Conservation (phyloP, 2,888 invertebrate genomes). For the Anaspis maculata region DNA sequence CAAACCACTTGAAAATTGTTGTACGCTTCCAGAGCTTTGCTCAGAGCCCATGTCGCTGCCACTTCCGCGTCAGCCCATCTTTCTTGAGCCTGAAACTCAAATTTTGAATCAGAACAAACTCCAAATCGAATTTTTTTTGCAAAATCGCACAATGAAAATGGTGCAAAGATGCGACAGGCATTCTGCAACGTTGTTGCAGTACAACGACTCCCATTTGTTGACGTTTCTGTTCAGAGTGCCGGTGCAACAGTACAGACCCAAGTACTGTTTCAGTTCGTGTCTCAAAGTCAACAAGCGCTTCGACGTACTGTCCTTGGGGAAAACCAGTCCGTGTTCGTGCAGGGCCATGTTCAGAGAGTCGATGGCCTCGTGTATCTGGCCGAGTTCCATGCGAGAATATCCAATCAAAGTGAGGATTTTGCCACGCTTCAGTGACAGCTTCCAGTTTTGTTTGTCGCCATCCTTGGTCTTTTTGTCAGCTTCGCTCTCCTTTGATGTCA, state of each 20-base stretch:
- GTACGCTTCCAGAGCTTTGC: conserved; percentile 45
- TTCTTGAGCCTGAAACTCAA: conserved; percentile 16
- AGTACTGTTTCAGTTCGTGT: conserved; percentile 31
- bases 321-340: conserved; percentile 36
- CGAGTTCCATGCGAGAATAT: conserved; percentile 37
- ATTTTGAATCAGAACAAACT: not conserved
- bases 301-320: conserved; percentile 31
- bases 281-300: conserved; percentile 24
- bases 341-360: conserved; percentile 36
- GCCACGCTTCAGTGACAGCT: conserved; percentile 37
- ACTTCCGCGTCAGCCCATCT: conserved; percentile 45
- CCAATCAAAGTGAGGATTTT: conserved; percentile 43
- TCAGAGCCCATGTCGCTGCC: conserved; percentile 51
- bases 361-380: conserved; percentile 38
- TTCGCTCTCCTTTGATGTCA: too few relatives aligned
- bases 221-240: conserved; percentile 21
- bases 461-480: conserved; percentile 11
- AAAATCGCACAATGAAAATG: conserved; percentile 36
- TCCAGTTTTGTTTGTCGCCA: conserved; percentile 34
- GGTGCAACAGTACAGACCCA: conserved; percentile 32
- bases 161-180: conserved; percentile 40
- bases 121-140: not conserved
- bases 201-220: conserved; percentile 37
- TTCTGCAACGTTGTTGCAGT: conserved; percentile 41
- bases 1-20: conserved; percentile 49